Conservation (phyloP, 2,797 vertebrate species). For the Antrozous pallidus region DNA sequence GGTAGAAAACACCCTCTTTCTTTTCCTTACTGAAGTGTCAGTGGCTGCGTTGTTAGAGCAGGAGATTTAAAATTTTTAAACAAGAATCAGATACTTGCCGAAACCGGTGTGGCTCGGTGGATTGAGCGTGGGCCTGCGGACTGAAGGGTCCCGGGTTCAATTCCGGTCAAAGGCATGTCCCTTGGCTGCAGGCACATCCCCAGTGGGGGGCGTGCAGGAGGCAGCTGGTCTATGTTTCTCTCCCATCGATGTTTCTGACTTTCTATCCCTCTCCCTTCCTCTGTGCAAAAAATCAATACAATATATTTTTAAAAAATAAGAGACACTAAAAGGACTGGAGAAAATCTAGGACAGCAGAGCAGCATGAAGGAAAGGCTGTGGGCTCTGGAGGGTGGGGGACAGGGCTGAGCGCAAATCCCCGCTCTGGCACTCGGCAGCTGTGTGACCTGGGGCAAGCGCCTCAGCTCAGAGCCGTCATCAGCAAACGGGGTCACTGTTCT, state of each 20-base stretch:
- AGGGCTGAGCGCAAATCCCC: neutral
- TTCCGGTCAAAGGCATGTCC: no score
- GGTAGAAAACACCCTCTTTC: neutral
- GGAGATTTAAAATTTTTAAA: neutral
- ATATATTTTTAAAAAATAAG: slow-evolving; percentile 25
- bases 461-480: neutral
- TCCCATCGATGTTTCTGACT: no score
- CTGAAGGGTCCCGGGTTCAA: no score
- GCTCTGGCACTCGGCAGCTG: neutral
- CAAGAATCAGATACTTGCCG: no score
- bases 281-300: no score
- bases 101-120: no score
- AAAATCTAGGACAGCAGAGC: neutral
- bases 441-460: neutral
- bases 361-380: neutral
- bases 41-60: neutral
- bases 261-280: no score
- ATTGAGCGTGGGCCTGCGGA: no score
- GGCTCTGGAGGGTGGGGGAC: neutral
- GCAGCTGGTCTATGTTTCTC: no score
- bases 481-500: neutral
- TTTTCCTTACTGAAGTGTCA: neutral
- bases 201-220: no score
- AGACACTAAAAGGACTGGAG: neutral
- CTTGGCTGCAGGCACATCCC: no score